These are phyloP conservation scores for Galeopterus variegatus DNA, from an alignment of 2,113 vertebrate species.

Conservation along the genomic window DNA sequence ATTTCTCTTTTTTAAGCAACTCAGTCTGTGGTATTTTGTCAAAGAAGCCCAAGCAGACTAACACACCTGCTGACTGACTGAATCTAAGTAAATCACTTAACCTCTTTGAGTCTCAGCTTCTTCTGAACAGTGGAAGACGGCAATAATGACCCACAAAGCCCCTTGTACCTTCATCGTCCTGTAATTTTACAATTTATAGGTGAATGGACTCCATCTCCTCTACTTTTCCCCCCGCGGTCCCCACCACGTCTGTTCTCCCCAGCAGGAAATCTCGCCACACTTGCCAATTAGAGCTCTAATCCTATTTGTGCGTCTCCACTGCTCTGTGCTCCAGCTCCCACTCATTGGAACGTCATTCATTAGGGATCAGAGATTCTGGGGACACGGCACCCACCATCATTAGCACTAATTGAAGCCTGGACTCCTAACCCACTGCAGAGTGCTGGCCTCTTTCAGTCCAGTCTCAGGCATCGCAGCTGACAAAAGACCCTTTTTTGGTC, in stretches of 20 bases:
- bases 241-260: not conserved
- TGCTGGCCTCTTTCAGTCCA: conserved; percentile 41
- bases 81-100: accelerated
- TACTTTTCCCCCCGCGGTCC: not conserved
- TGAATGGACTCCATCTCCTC: not conserved
- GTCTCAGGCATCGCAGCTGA: not conserved
- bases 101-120: not conserved
- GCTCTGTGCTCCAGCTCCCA: not conserved
- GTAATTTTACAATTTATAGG: not conserved
- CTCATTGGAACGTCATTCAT: not conserved
- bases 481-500: conserved; percentile 34
- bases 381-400: not conserved
- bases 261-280: not conserved
- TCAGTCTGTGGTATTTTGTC: not conserved
- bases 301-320: not conserved
- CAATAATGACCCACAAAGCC: not conserved
- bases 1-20: accelerated
- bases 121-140: not conserved
- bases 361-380: not conserved
- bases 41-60: accelerated
- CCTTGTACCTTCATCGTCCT: accelerated
- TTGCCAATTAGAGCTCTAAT: not conserved
- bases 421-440: not conserved
- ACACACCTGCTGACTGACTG: too few species aligned
- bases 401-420: conserved; percentile 36